Evolutionary conservation across 2,888 invertebrate species (phyloP).

Genomic region (Andrena minutula): DNA sequence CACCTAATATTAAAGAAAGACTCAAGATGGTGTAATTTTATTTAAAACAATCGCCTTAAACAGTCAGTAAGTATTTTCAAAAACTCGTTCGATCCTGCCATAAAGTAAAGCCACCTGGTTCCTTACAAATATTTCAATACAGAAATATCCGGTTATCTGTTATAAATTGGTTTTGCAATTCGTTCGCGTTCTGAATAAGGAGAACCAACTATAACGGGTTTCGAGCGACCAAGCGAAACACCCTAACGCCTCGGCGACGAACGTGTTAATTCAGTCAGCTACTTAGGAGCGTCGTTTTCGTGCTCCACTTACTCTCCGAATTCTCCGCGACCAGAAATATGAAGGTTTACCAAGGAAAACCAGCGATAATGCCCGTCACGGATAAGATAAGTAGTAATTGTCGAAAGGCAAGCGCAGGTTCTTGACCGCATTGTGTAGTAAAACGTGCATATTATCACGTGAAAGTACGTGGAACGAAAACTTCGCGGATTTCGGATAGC

Average conservation of each 20-base stretch:
- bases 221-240: constrained; percentile 5
- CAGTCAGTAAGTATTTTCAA: no score
- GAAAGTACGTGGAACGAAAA: constrained; percentile 52
- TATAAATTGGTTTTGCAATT: background rate
- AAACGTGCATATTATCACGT: constrained; percentile 13
- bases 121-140: no score
- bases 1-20: no score
- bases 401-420: constrained; percentile 45
- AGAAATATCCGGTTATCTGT: background rate
- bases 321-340: background rate
- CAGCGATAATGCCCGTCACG: constrained; percentile 13
- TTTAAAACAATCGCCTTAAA: no score
- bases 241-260: background rate
- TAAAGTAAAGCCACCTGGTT: no score
- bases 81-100: no score
- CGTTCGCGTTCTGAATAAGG: constrained; percentile 8
- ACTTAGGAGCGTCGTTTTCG: background rate
- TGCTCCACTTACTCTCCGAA: background rate
- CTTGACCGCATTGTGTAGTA: constrained; percentile 46
- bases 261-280: background rate
- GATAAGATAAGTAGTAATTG: constrained; percentile 47
- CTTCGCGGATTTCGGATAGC: constrained; percentile 29
- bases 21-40: no score
- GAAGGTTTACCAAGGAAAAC: constrained; percentile 30
- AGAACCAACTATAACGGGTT: constrained; percentile 4